phyloP scores from a whole-genome alignment of 2,113 vertebrate genomes.

The Acanthisitta chloris region DNA sequence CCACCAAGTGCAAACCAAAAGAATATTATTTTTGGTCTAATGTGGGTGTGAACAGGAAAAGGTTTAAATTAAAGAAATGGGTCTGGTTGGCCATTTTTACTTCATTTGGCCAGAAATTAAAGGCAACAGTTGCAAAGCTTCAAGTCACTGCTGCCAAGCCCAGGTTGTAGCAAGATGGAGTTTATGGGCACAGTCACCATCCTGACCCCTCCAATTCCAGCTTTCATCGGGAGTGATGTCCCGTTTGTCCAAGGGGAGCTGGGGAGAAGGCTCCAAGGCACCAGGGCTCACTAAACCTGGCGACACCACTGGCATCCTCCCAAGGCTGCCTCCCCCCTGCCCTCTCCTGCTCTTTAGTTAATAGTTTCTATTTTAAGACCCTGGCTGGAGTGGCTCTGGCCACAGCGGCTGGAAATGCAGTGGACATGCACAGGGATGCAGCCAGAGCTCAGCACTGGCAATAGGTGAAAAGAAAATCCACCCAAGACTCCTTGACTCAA shows the following conservation, averaged over 20 bases:
- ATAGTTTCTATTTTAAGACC: neutral
- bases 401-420: fast-evolving
- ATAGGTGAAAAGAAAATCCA: neutral
- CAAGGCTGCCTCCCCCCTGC: neutral
- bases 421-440: neutral
- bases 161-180: neutral
- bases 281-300: neutral
- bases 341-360: neutral
- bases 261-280: neutral
- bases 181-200: neutral
- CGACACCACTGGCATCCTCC: neutral
- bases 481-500: neutral
- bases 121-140: neutral
- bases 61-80: neutral
- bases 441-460: neutral
- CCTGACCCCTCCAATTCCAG: neutral
- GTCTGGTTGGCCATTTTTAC: neutral
- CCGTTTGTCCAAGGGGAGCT: neutral
- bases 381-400: neutral
- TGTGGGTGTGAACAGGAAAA: neutral
- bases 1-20: neutral
- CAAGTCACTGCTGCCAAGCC: neutral
- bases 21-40: neutral
- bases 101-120: neutral
- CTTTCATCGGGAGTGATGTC: neutral